Evolutionary conservation across 1,140 invertebrate genomes (phyloP).

Genomic region (Mactra quadrangularis): DNA sequence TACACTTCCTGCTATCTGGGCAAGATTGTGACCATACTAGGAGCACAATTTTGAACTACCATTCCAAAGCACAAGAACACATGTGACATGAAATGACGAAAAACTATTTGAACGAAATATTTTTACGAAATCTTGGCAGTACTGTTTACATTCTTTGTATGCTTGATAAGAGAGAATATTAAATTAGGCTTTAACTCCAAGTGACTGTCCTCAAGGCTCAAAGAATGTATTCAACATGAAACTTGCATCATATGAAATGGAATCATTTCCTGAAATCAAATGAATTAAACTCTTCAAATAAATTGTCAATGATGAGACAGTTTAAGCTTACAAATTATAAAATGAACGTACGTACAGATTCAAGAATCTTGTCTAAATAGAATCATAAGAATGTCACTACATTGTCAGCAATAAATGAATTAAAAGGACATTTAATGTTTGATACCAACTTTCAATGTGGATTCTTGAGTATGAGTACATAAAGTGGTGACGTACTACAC

Average conservation of each 20-base stretch:
- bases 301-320: too few species aligned
- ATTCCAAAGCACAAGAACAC: not conserved
- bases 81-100: not conserved
- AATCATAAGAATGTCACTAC: too few species aligned
- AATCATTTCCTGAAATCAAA: conserved; percentile 15
- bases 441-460: conserved; percentile 46
- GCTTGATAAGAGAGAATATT: too few species aligned
- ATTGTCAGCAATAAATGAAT: not conserved
- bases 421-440: conserved; percentile 20
- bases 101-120: not conserved
- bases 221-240: too few species aligned
- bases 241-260: not conserved
- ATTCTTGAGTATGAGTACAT: conserved; percentile 50
- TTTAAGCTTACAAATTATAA: too few species aligned
- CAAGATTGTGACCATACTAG: not conserved
- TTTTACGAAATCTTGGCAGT: not conserved
- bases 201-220: too few species aligned
- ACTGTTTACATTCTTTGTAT: not conserved
- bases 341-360: too few species aligned
- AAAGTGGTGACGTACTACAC: conserved; percentile 48
- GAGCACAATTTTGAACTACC: not conserved
- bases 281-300: not conserved
- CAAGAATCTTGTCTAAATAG: too few species aligned
- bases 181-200: too few species aligned
- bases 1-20: not conserved